Base-by-base conservation (phyloP, 2,797 vertebrate genomes). In the Acanthurus leucopareius region DNA sequence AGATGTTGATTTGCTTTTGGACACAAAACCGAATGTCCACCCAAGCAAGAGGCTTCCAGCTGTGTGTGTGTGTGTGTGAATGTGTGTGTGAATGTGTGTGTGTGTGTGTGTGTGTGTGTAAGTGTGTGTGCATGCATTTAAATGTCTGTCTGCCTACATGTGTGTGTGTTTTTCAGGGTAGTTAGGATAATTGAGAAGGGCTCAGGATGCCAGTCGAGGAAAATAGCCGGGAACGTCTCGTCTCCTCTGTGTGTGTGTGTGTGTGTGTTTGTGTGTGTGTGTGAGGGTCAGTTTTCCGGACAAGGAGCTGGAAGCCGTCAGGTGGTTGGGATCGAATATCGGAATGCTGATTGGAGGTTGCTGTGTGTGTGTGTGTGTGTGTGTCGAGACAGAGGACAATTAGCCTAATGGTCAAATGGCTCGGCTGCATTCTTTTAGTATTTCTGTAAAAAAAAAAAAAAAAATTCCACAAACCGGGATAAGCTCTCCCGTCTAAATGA, bases 391-490 rank as follows among this genome's bases (percentile, higher is more conserved):
- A 63, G 86, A 77, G 75, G 68, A 88, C 90, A 87, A 91, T 91
- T 87, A 90, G 79, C 81, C 83, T 87, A 90, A 92, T 91, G 80
- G 85, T 85, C 48, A 90, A 89, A 90, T 86, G 80, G 76, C 87
- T 77, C 62, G 1, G 65, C 81, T 87, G 90, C 91, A 87, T 90
- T 86, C 85, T 82, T 73, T 86, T 80, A 77, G 80, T 60, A 68
- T 87, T 71, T 79, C 72, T 77, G 84, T 87, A 81, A 89, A 88
- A 82, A 80, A 25, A 25, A 25, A 25, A 25, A 25, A 25, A 25
- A 25, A 25, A 75, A 49, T 7, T 61, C 69, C 62, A 56, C 45
- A 77, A 9, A 45, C 73, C 16, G 49, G 60, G 59, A 53, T 3
- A 17, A 25, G 56, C 11, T 69, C 52, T 28, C 4, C 63, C 52